phyloP scores from a whole-genome alignment of 2,797 vertebrate genomes.

The Neosilurus hyrtlii region DNA sequence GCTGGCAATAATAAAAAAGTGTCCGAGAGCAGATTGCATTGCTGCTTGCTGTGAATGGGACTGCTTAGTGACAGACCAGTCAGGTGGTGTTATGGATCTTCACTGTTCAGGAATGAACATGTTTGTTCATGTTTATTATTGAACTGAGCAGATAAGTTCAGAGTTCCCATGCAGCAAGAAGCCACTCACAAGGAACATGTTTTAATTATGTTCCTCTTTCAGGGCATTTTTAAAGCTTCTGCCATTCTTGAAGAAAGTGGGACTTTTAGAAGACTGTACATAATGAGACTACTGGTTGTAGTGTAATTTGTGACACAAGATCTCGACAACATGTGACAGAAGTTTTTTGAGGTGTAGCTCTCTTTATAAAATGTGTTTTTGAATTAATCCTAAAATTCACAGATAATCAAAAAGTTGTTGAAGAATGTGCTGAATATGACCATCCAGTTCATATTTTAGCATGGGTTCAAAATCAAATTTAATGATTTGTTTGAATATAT shows the following conservation, averaged over 20 bases:
- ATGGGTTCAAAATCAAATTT: background rate
- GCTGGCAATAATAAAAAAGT: too few species aligned
- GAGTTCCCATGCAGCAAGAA: background rate
- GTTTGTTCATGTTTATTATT: slow-evolving; percentile 10
- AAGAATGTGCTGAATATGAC: background rate
- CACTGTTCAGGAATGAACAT: too few species aligned
- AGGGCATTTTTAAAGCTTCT: slow-evolving; percentile 49
- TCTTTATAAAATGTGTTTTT: background rate
- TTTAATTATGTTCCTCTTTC: slow-evolving; percentile 66
- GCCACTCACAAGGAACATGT: slow-evolving; percentile 46
- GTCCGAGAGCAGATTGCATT: too few species aligned
- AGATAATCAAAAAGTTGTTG: background rate
- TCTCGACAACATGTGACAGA: background rate
- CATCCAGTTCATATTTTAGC: background rate
- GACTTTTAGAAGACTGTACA: slow-evolving; percentile 4
- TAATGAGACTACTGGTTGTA: background rate
- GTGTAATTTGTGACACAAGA: background rate
- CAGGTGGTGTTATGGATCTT: too few species aligned
- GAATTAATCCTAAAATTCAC: background rate
- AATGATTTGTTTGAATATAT: background rate
- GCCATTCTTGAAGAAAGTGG: background rate
- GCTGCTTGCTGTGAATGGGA: too few species aligned
- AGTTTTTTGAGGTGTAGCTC: background rate
- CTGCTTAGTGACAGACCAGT: too few species aligned
- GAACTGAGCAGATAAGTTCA: slow-evolving; percentile 37